Percentiles rank a stretch among this genome's conserved stretches.
Evolutionary conservation across 2,113 vertebrate species (phyloP).

Genomic region (Uropsilus gracilis): DNA sequence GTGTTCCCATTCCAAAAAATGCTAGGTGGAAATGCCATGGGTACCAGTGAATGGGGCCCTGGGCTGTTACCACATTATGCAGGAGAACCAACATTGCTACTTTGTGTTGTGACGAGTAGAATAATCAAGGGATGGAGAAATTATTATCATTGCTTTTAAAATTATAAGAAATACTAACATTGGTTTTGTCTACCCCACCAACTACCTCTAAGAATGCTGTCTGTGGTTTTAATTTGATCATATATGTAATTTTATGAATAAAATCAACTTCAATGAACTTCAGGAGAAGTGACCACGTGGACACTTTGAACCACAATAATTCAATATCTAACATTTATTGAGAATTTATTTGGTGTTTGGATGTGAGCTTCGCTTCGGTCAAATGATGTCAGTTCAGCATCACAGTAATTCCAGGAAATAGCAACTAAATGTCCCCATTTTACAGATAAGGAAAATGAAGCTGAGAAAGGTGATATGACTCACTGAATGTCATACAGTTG

Average conservation of each 20-base stretch:
- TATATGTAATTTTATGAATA: neutral
- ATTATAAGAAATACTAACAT: neutral
- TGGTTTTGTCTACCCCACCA: neutral
- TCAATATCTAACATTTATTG: neutral
- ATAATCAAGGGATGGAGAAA: neutral
- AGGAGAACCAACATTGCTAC: neutral
- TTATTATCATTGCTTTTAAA: neutral
- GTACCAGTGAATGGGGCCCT: neutral
- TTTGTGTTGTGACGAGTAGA: neutral
- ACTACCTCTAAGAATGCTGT: neutral
- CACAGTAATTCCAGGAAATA: neutral
- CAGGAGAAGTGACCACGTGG: neutral
- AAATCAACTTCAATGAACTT: slow-evolving; percentile 6
- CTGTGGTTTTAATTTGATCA: neutral
- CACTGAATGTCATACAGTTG: neutral
- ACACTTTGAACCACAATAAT: neutral
- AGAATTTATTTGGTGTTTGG: neutral
- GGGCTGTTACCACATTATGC: neutral
- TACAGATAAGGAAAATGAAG: slow-evolving; percentile 9
- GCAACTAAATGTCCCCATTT: neutral
- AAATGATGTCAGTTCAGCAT: neutral
- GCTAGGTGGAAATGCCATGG: neutral
- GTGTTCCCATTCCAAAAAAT: neutral
- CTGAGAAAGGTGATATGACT: neutral
- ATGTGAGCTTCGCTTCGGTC: neutral